Evolutionary conservation across 2,113 vertebrate genomes (phyloP), one percentile per base, ranked within the genome.

Genomic region (Neogale vison): DNA sequence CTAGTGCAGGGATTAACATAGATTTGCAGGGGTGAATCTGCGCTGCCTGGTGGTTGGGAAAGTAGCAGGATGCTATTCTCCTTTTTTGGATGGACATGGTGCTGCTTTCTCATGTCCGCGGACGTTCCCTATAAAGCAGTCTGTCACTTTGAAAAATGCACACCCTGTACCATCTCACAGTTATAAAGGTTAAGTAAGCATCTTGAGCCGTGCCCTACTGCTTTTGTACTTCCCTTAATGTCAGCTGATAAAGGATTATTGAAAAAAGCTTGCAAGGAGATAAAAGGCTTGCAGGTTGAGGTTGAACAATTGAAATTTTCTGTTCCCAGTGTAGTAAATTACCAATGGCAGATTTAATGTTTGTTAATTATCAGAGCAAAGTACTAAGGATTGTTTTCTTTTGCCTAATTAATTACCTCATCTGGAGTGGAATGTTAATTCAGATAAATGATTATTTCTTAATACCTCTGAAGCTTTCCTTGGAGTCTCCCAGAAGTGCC

Each of bases 121-220:
- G 74, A 93, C 91, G 77, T 90, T 94, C 76, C 77, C 74, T 80
- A 52, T 95, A 80, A 76, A 96, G 96, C 9, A 0, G 0, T 5
- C 82, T 55, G 94, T 93, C 97, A 97, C 80, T 83, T 77, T 79
- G 96, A 93, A 88, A 98, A 96, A 98, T 97, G 97, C 91, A 92
- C 89, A 88, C 97, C 90, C 96, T 95, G 97, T 94, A 98, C 98
- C 97, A 98, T 97, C 98, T 90, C 81, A 85, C 88, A 79, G 98
- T 98, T 96, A 57, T 96, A 98, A 98, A 98, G 98, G 99, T 99
- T 99, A 99, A 98, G 97, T 94, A 97, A 97, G 98, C 97, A 98
- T 97, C 98, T 96, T 77, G 94, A 98, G 93, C 98, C 97, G 97
- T 97, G 98, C 98, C 98, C 98, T 93, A 18, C 0, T 84, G 98